phyloP scores from a whole-genome alignment of 2,888 invertebrate genomes.

The Busseola fusca region DNA sequence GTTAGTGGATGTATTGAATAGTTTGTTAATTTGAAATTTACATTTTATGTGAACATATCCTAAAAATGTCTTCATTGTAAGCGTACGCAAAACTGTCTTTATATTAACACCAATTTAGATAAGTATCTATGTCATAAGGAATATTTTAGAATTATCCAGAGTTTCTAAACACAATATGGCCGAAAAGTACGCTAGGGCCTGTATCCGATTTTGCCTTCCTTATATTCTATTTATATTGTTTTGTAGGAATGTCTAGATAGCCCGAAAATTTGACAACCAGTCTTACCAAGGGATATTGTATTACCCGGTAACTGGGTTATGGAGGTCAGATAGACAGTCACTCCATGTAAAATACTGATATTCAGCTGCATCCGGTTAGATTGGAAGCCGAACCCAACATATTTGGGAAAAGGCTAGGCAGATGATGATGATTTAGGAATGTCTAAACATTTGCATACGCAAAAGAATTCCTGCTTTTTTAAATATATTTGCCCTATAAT shows the following conservation, averaged over 20 bases:
- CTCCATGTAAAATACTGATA: too few relatives aligned
- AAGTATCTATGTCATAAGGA: slow-evolving; percentile 19
- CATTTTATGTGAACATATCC: slow-evolving; percentile 26
- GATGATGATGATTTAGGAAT: too few relatives aligned
- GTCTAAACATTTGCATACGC: slow-evolving; percentile 29
- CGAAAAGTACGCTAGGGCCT: slow-evolving; percentile 32
- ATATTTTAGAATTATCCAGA: slow-evolving; percentile 43
- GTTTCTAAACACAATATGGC: slow-evolving; percentile 17
- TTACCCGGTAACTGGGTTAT: too few relatives aligned
- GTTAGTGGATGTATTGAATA: slow-evolving; percentile 20
- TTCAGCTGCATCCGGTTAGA: too few relatives aligned
- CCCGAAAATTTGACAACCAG: too few relatives aligned
- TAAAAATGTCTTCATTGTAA: slow-evolving; percentile 16
- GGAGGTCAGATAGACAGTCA: too few relatives aligned
- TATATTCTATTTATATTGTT: slow-evolving; percentile 16
- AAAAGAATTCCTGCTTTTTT: slow-evolving; percentile 58
- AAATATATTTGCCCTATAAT: slow-evolving; percentile 44
- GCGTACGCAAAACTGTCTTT: slow-evolving; percentile 2
- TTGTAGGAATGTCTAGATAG: slow-evolving; percentile 14
- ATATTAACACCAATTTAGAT: slow-evolving; percentile 22
- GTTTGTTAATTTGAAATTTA: slow-evolving; percentile 18
- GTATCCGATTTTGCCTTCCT: slow-evolving; percentile 9
- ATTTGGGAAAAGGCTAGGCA: too few relatives aligned
- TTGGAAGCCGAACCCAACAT: too few relatives aligned
- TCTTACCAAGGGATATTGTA: too few relatives aligned